A percentile compares a stretch with the other conserved stretches of the same genome.
phyloP scores from a whole-genome alignment of 2,888 invertebrate species.

The Neoaliturus tenellus region DNA sequence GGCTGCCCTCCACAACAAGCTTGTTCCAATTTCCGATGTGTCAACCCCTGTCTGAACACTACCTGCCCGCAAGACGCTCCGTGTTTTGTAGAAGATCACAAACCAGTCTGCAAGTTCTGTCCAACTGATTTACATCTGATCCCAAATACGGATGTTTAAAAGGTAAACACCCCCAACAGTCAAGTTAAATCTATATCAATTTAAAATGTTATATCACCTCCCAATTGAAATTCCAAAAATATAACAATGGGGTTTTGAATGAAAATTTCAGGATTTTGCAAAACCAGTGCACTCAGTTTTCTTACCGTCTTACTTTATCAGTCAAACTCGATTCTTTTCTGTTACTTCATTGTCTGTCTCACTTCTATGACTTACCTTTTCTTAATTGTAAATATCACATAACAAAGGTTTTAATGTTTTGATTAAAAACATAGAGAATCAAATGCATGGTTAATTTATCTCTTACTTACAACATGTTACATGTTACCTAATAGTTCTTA shows the following conservation, averaged over 20 bases:
- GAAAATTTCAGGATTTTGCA: background rate
- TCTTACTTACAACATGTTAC: too few species aligned
- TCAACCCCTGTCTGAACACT: constrained; percentile 91
- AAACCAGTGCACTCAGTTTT: constrained; percentile 37
- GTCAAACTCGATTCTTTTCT: constrained; percentile 6
- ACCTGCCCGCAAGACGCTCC: constrained; percentile 91
- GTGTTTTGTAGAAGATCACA: constrained; percentile 96
- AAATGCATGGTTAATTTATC: constrained; percentile 40
- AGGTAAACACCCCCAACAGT: constrained; percentile 81
- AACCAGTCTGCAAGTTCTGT: constrained; percentile 97
- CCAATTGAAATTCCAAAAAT: background rate
- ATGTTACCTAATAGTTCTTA: too few species aligned
- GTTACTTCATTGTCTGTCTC: constrained; percentile 52
- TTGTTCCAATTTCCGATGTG: constrained; percentile 92
- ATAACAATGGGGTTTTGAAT: background rate
- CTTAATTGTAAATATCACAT: background rate
- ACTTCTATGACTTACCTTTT: constrained; percentile 1
- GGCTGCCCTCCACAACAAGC: constrained; percentile 91
- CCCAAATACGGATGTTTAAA: constrained; percentile 95
- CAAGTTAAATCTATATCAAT: background rate
- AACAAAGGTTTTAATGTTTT: background rate
- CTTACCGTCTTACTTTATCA: background rate
- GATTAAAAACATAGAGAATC: constrained; percentile 19
- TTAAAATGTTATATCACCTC: constrained; percentile 64
- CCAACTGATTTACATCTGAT: constrained; percentile 94